phyloP scores from a whole-genome alignment of 2,888 invertebrate species.

The Oscheius myriophilus region DNA sequence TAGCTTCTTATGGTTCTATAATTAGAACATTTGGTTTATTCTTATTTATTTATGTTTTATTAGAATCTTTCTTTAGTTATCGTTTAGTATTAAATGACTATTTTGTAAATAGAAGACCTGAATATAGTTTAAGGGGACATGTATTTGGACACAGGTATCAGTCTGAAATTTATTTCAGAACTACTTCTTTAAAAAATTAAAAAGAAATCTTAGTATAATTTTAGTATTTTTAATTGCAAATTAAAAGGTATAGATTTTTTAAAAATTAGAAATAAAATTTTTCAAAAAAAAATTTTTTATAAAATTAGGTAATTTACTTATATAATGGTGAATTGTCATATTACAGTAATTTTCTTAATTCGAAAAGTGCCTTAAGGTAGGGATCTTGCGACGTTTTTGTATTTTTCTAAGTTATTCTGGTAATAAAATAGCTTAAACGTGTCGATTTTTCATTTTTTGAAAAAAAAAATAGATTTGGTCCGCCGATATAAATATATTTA shows the following conservation, averaged over 20 bases:
- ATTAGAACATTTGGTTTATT: slow-evolving; percentile 77
- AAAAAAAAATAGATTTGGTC: too few relatives aligned
- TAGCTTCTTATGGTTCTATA: slow-evolving; percentile 79
- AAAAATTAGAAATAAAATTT: too few relatives aligned
- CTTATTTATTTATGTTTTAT: slow-evolving; percentile 77
- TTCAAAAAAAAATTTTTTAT: too few relatives aligned
- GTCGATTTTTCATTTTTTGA: too few relatives aligned
- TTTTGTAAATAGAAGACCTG: slow-evolving; percentile 55
- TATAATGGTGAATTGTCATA: too few relatives aligned
- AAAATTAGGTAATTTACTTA: too few relatives aligned
- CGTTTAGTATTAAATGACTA: slow-evolving; percentile 54
- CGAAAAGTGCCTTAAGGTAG: too few relatives aligned
- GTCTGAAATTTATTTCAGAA: slow-evolving; percentile 55
- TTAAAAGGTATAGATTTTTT: slow-evolving; percentile 52
- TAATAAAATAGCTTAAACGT: too few relatives aligned
- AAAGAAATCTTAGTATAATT: slow-evolving; percentile 34
- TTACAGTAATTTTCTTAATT: too few relatives aligned
- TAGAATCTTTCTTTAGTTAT: slow-evolving; percentile 73
- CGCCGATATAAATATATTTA: too few relatives aligned
- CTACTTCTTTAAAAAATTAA: slow-evolving; percentile 45
- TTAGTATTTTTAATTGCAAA: slow-evolving; percentile 60
- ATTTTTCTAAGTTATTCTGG: too few relatives aligned
- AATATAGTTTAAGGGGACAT: slow-evolving; percentile 49
- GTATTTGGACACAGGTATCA: slow-evolving; percentile 60
- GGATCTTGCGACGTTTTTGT: too few relatives aligned